Conservation (phyloP, 1,140 invertebrate genomes). For the Dendrolimus kikuchii region DNA sequence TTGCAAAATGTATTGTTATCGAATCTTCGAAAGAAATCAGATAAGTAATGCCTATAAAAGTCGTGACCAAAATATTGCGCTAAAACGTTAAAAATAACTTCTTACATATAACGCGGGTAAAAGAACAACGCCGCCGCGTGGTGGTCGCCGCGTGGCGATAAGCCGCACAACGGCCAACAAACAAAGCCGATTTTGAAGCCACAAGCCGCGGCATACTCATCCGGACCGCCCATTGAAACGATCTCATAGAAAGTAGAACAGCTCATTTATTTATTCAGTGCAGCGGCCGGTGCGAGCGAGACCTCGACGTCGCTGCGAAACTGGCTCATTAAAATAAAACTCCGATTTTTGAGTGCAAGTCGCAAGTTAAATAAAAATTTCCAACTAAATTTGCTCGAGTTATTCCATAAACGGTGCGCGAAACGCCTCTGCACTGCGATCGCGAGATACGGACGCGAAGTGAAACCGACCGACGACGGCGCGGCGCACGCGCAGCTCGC, state of each 20-base stretch:
- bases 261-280: slow-evolving; percentile 69
- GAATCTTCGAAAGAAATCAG: not conserved
- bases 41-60: slow-evolving; percentile 23
- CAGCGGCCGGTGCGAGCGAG: slow-evolving; percentile 62
- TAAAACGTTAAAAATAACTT: slow-evolving; percentile 4
- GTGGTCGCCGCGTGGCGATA: slow-evolving; percentile 6
- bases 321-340: slow-evolving; percentile 71
- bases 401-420: slow-evolving; percentile 62
- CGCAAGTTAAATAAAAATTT: slow-evolving; percentile 63
- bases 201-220: slow-evolving; percentile 24
- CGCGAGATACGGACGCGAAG: slow-evolving; percentile 49
- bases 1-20: no score
- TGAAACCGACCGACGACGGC: slow-evolving; percentile 52
- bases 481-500: slow-evolving; percentile 27
- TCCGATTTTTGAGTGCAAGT: slow-evolving; percentile 64
- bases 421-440: slow-evolving; percentile 53
- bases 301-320: slow-evolving; percentile 41
- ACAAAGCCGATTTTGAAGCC: slow-evolving; percentile 14
- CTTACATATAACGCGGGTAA: not conserved
- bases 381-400: slow-evolving; percentile 67
- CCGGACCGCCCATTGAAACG: slow-evolving; percentile 63
- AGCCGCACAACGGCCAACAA: slow-evolving; percentile 4
- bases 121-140: slow-evolving; percentile 1
- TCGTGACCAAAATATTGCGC: slow-evolving; percentile 48
- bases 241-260: slow-evolving; percentile 71